These are phyloP conservation scores for Bombus fervidus DNA, from an alignment of 1,140 invertebrate species.

Conservation along the genomic window DNA sequence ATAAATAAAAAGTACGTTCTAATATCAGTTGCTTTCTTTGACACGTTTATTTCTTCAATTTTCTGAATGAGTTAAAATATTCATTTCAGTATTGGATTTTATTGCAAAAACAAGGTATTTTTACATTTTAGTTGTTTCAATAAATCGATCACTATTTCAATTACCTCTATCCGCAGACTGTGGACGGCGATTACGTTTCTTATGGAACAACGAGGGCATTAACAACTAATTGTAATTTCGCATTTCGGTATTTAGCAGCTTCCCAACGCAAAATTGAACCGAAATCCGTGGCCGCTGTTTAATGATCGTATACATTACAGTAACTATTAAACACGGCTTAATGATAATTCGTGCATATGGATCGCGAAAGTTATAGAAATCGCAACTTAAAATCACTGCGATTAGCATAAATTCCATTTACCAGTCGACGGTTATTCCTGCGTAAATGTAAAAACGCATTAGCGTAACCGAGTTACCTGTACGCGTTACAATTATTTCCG, in stretches of 20 bases:
- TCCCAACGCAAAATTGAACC: slow-evolving; percentile 22
- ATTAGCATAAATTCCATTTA: slow-evolving; percentile 38
- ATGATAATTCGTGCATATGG: slow-evolving; percentile 41
- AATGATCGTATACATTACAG: slow-evolving; percentile 33
- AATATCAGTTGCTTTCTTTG: neutral
- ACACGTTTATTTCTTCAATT: neutral
- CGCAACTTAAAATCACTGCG: slow-evolving; percentile 38
- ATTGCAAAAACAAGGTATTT: neutral
- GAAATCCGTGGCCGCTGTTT: slow-evolving; percentile 22
- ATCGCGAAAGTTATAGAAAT: slow-evolving; percentile 41
- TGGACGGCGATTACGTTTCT: neutral
- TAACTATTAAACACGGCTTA: slow-evolving; percentile 35
- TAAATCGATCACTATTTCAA: slow-evolving; percentile 32
- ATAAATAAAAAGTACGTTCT: neutral
- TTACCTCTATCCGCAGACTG: neutral
- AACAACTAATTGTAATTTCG: slow-evolving; percentile 37
- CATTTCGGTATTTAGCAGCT: slow-evolving; percentile 35
- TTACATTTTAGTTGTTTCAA: neutral
- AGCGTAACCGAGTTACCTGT: neutral
- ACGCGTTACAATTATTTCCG: neutral
- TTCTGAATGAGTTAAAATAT: neutral
- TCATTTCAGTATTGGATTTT: neutral
- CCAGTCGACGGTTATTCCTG: neutral
- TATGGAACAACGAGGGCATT: neutral
- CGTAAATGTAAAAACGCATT: slow-evolving; percentile 16